Conservation (phyloP, 2,113 vertebrate species). For the Leucopsar rothschildi region DNA sequence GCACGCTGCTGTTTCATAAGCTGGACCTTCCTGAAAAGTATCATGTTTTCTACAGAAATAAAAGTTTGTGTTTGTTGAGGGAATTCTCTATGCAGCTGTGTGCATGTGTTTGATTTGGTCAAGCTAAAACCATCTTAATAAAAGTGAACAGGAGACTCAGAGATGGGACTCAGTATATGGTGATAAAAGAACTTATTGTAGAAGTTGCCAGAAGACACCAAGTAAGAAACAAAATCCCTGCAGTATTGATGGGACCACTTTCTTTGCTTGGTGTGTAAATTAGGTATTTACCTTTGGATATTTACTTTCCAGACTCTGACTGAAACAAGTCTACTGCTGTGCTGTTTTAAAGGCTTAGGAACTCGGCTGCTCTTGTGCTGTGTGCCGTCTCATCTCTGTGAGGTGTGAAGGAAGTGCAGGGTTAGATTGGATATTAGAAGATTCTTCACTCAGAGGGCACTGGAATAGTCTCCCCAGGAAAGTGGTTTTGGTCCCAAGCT, state of each 20-base stretch:
- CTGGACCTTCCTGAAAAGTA: conserved; percentile 21
- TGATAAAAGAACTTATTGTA: neutral
- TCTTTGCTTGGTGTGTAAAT: neutral
- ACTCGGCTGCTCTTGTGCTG: neutral
- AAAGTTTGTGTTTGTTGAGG: conserved; percentile 21
- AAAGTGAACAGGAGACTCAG: neutral
- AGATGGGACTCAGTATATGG: neutral
- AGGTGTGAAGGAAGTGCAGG: neutral
- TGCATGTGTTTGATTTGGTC: neutral
- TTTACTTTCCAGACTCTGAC: neutral
- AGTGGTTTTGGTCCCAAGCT: neutral
- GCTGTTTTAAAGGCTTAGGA: neutral
- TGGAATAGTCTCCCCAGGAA: neutral
- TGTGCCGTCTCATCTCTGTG: neutral
- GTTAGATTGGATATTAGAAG: neutral
- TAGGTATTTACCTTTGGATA: neutral
- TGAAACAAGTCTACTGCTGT: neutral
- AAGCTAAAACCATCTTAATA: neutral
- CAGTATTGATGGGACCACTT: accelerated
- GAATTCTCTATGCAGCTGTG: neutral
- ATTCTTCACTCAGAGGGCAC: neutral
- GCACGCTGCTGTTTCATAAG: conserved; percentile 37
- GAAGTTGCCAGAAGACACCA: neutral
- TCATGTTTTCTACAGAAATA: conserved; percentile 56
- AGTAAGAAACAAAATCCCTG: neutral